These are phyloP conservation scores for Steinernema hermaphroditum DNA, from an alignment of 2,888 invertebrate species.

Conservation along the genomic window DNA sequence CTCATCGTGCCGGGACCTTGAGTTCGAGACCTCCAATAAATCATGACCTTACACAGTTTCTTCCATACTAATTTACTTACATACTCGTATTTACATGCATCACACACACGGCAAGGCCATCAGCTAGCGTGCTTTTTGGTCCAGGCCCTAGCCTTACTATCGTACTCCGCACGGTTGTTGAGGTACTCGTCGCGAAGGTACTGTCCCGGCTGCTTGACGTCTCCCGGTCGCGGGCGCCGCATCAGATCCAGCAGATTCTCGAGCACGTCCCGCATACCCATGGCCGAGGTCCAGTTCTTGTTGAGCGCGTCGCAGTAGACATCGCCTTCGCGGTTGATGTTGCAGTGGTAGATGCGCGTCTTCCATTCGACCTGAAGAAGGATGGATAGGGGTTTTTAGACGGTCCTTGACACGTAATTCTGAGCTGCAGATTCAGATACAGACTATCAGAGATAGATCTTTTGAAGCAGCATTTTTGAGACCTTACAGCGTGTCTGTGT, in stretches of 20 bases:
- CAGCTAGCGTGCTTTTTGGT: not conserved
- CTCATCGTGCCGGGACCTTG: no score
- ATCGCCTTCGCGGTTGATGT: conserved; percentile 97
- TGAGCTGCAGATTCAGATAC: no score
- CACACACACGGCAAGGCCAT: not conserved
- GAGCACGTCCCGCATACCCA: conserved; percentile 95
- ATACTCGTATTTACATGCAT: not conserved
- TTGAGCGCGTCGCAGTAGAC: conserved; percentile 96
- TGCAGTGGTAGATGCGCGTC: conserved; percentile 98
- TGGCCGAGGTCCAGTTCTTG: conserved; percentile 98
- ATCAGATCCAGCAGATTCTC: conserved; percentile 95
- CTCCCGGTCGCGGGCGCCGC: conserved; percentile 90
- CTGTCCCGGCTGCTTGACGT: conserved; percentile 72
- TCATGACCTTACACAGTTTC: no score
- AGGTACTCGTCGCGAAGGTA: not conserved
- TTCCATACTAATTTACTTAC: no score
- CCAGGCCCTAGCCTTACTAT: not conserved
- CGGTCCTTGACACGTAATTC: no score
- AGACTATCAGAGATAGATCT: no score
- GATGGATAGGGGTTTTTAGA: no score
- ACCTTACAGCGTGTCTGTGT: no score
- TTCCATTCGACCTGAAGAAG: conserved; percentile 75
- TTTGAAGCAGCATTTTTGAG: no score
- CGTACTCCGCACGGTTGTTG: not conserved
- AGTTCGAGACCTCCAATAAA: no score